phyloP scores from a whole-genome alignment of 2,797 vertebrate species.

The Jordanella pulchra region DNA sequence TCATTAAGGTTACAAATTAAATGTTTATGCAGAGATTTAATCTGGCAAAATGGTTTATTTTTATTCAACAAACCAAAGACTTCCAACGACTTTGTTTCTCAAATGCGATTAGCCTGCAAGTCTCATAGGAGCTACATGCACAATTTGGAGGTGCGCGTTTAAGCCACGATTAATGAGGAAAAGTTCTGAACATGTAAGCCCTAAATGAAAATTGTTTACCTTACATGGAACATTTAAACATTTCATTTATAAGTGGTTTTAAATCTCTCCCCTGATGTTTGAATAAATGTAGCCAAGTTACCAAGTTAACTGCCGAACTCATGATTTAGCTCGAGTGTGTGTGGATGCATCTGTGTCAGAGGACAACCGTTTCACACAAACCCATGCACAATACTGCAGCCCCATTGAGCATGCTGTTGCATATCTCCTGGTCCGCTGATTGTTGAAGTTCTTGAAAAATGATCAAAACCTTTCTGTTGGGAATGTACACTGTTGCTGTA shows the following conservation, averaged over 20 bases:
- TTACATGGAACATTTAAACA: slow-evolving; percentile 26
- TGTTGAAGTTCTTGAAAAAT: slow-evolving; percentile 49
- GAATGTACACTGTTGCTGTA: slow-evolving; percentile 78
- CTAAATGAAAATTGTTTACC: slow-evolving; percentile 11
- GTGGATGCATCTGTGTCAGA: slow-evolving; percentile 36
- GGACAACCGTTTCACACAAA: slow-evolving; percentile 11
- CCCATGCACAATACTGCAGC: slow-evolving; percentile 31
- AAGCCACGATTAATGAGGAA: not conserved
- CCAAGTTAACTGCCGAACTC: slow-evolving; percentile 68
- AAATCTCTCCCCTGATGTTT: slow-evolving; percentile 75
- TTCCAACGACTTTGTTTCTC: slow-evolving; percentile 35
- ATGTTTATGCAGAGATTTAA: slow-evolving; percentile 9
- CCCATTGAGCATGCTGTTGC: slow-evolving; percentile 56
- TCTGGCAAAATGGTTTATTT: not conserved
- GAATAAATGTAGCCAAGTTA: slow-evolving; percentile 51
- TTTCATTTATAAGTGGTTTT: slow-evolving; percentile 57
- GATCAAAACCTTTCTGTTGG: slow-evolving; percentile 65
- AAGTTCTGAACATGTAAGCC: not conserved
- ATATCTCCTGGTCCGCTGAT: slow-evolving; percentile 48
- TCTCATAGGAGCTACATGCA: not conserved
- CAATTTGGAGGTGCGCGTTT: not conserved
- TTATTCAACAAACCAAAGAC: slow-evolving; percentile 43
- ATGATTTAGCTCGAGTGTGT: slow-evolving; percentile 56
- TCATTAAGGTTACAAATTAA: slow-evolving; percentile 22
- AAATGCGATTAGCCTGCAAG: slow-evolving; percentile 37